Evolutionary conservation across 1,140 invertebrate genomes (phyloP), one percentile per base, ranked within the genome.

Genomic region (Harpegnathos saltator): DNA sequence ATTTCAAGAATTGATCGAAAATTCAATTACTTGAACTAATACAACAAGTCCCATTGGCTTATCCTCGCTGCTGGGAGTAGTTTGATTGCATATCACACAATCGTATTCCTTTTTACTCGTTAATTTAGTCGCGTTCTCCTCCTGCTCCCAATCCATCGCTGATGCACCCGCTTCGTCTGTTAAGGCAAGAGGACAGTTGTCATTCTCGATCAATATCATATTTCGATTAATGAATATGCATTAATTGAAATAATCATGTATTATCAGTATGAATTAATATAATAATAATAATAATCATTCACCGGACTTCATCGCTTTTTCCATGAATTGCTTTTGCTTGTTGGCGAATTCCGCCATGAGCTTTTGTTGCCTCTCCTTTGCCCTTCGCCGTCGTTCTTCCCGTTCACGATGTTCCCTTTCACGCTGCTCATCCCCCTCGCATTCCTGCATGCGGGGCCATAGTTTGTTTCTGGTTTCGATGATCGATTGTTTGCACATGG

Each of bases 71-170:
- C 97, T 97, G 11, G 97, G 96, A 58, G 98, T 97, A 68, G 97
- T 98, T 94, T 98, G 97, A 94, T 97, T 98, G 94, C 98, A 99
- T 90, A 99, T 99, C 65, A 98, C 98, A 95, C 99, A 99, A 92
- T 99, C 97, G 93, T 98, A 99, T 93, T 98, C 97, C 91, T 96
- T 96, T 93, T 96, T 96, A 91, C 95, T 96, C 89, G 94, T 88
- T 50, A 94, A 83, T 88, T 93, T 93, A 11, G 89, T 86, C 26
- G 91, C 74, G 68, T 95, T 94, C 56, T 96, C 96, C 56, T 96
- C 95, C 48, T 96, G 95, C 71, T 95, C 95, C 95, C 96, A 96
- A 73, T 97, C 96, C 96, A 97, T 97, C 73, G 94, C 94, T 44
- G 92, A 94, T 52, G 87, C 91, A 5, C 91, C 94, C 54, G 95